These are phyloP conservation scores for Idris sp. DNA, from an alignment of 1,140 invertebrate species.

Conservation along the genomic window DNA sequence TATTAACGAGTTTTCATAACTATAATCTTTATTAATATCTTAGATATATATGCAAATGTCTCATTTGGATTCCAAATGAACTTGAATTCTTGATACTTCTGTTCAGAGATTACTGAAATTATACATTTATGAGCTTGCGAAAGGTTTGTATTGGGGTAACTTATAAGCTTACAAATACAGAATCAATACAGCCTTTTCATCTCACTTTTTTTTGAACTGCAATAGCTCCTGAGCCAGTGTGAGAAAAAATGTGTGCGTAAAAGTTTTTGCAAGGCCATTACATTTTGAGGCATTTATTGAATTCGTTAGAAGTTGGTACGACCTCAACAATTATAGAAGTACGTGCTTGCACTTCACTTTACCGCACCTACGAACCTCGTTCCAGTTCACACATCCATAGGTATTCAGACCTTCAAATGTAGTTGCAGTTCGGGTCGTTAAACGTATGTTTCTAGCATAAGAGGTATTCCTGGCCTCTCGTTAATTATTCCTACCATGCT, in stretches of 20 bases:
- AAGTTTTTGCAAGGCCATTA: slow-evolving; percentile 4
- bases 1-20: slow-evolving; percentile 46
- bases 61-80: slow-evolving; percentile 58
- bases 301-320: slow-evolving; percentile 66
- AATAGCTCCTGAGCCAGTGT: slow-evolving; percentile 6
- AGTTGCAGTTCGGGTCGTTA: slow-evolving; percentile 66
- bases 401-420: slow-evolving; percentile 58
- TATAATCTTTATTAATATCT: slow-evolving; percentile 57
- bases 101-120: slow-evolving; percentile 53
- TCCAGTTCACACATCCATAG: slow-evolving; percentile 57
- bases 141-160: slow-evolving; percentile 23
- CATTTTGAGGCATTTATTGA: slow-evolving; percentile 64
- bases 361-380: slow-evolving; percentile 43
- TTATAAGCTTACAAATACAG: slow-evolving; percentile 48
- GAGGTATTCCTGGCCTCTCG: slow-evolving; percentile 66
- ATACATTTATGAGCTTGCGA: slow-evolving; percentile 42
- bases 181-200: slow-evolving; percentile 44
- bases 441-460: slow-evolving; percentile 67
- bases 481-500: slow-evolving; percentile 70
- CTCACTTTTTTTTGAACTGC: too few species aligned
- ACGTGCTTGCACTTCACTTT: slow-evolving; percentile 65
- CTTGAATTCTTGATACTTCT: slow-evolving; percentile 51
- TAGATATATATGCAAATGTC: slow-evolving; percentile 52
- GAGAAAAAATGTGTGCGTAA: too few species aligned
- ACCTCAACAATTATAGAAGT: slow-evolving; percentile 72